phyloP scores from a whole-genome alignment of 2,797 vertebrate genomes.

The Dallia pectoralis region DNA sequence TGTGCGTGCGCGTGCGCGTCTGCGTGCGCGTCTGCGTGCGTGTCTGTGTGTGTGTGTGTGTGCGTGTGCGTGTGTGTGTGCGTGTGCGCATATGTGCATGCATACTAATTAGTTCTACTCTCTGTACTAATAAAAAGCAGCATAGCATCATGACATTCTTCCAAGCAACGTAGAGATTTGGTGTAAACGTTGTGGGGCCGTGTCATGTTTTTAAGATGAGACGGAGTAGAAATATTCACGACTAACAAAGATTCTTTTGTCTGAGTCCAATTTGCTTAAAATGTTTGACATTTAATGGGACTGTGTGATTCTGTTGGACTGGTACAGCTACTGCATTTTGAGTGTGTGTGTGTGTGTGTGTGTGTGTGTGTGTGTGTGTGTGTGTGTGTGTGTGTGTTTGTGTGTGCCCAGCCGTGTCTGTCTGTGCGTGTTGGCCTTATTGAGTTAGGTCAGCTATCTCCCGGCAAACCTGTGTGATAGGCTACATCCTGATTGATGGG shows the following conservation, averaged over 20 bases:
- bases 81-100: no score
- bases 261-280: constrained; percentile 27
- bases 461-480: constrained; percentile 30
- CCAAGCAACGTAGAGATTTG: not conserved
- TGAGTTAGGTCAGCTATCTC: constrained; percentile 22
- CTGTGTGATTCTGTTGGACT: no score
- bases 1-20: no score
- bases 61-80: not conserved
- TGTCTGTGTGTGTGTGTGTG: constrained; percentile 5
- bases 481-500: constrained; percentile 27
- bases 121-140: constrained; percentile 7
- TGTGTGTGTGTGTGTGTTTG: not conserved
- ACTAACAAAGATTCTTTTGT: constrained; percentile 57
- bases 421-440: constrained; percentile 7
- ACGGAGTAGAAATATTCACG: constrained; percentile 40
- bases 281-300: constrained; percentile 19
- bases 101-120: constrained; percentile 1
- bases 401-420: no score
- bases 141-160: constrained; percentile 14
- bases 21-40: no score
- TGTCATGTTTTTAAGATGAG: constrained; percentile 21
- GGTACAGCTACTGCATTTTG: no score
- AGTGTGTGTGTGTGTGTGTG: constrained; percentile 62
- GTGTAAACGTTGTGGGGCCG: not conserved
- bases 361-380: constrained; percentile 21